Evolutionary conservation across 2,888 invertebrate genomes (phyloP), one percentile per base, ranked within the genome.

Genomic region (Osmoderma eremita): DNA sequence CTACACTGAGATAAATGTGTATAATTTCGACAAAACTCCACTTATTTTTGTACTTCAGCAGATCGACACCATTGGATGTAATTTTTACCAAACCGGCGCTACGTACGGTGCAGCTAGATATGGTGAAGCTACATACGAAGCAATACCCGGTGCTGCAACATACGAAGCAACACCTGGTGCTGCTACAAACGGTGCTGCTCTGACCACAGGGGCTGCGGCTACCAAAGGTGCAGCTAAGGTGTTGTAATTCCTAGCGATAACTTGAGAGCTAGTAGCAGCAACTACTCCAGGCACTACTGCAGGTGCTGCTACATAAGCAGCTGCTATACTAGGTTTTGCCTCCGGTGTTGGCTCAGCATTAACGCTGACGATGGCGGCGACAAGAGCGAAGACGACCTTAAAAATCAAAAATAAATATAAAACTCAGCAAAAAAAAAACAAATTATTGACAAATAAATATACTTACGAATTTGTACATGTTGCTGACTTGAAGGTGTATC

Each of bases 181-280:
- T 8, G 81, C 78, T 6, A 79, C 77, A 15, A 70, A 67, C 49
- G 65, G 66, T 48, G 63, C 24, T 82, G 70, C 8, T 83, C 84
- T 3, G 15, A 68, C 68, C n/a, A 67, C 63, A 1, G 71, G 70
- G 51, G 73, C 72, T 20, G 74, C 72, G 12, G 75, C 73, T 1
- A 75, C 70, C 3, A 76, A 36, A 3, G 75, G 75, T 30, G 87
- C 83, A 8, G 85, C 86, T 12, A 88, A 79, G 1, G 86, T 85
- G 73, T 89, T 88, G 81, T 86, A 85, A 77, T 88, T 87, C 71
- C 88, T 84, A 22, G 88, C 83, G 73, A 88, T 78, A 67, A 87
- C 87, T 77, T 89, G 88, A 10, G 87, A 86, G 79, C 88, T 88
- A 72, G 86, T 84, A 0, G 89, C 86, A 0, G 89, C 88, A n/a